Percentiles rank a stretch among this genome's conserved stretches.
Evolutionary conservation across 2,113 vertebrate species (phyloP).

Genomic region (Perccottus glenii): DNA sequence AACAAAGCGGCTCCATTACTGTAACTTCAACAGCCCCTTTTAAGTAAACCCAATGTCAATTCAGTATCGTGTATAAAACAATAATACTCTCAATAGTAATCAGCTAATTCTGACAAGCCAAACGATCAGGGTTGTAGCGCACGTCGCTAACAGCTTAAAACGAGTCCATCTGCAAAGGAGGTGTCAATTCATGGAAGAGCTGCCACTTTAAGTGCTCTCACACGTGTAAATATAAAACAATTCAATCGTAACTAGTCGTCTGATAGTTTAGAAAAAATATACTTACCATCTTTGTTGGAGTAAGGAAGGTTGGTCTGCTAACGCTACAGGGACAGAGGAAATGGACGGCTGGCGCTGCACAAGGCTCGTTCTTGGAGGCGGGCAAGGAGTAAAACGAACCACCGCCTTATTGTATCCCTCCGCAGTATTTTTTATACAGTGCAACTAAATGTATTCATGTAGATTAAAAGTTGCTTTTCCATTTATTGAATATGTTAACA

Average conservation of each 20-base stretch:
- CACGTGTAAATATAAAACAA: not conserved
- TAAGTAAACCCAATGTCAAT: not conserved
- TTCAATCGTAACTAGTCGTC: not conserved
- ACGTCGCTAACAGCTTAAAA: not conserved
- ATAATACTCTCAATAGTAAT: not conserved
- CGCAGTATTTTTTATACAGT: conserved; percentile 31
- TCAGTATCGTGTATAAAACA: not conserved
- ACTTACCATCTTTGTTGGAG: conserved; percentile 69
- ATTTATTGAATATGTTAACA: too few species aligned
- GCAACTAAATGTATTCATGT: too few species aligned
- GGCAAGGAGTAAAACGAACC: conserved; percentile 34
- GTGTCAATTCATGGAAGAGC: not conserved
- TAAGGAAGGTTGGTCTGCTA: conserved; percentile 13
- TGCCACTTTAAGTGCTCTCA: not conserved
- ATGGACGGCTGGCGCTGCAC: conserved; percentile 57
- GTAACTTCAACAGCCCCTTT: not conserved
- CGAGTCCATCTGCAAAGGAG: not conserved
- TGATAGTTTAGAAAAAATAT: not conserved
- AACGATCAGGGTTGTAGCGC: not conserved
- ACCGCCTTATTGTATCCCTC: conserved; percentile 66
- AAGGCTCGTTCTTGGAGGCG: conserved; percentile 34
- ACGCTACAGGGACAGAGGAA: conserved; percentile 53
- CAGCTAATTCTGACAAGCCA: not conserved
- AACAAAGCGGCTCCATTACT: not conserved
- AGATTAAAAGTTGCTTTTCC: too few species aligned